These are phyloP conservation scores for Elachura formosa DNA, from an alignment of 2,113 vertebrate species.

Conservation along the genomic window DNA sequence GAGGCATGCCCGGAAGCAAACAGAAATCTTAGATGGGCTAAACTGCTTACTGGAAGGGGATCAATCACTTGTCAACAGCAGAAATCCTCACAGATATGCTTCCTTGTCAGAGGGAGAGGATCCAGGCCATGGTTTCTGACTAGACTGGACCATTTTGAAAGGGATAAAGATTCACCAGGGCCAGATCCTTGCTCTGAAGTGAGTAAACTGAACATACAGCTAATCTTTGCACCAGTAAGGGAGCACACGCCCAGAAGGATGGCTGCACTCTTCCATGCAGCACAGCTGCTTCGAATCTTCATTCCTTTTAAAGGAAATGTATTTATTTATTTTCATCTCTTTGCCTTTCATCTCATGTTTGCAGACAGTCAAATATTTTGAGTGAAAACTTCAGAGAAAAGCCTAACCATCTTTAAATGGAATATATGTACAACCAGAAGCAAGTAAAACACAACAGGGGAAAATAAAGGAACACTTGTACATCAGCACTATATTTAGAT, in stretches of 20 bases:
- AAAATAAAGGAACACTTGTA: slow-evolving; percentile 43
- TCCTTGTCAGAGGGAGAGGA: background rate
- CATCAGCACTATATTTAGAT: slow-evolving; percentile 50
- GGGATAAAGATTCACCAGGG: background rate
- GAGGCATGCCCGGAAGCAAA: background rate
- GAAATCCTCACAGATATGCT: background rate
- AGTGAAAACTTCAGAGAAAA: slow-evolving; percentile 13
- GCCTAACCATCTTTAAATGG: background rate
- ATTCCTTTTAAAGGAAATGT: background rate
- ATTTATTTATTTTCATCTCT: slow-evolving; percentile 12
- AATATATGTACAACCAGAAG: background rate
- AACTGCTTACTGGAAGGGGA: background rate
- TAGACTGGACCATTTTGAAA: background rate
- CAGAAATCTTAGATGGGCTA: background rate
- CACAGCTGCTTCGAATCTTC: background rate
- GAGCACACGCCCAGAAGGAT: slow-evolving; percentile 15
- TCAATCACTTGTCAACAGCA: background rate
- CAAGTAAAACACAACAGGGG: background rate
- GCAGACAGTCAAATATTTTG: slow-evolving; percentile 16
- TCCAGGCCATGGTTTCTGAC: background rate
- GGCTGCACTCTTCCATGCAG: background rate
- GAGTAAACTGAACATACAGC: background rate
- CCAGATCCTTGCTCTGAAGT: background rate
- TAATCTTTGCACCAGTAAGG: background rate
- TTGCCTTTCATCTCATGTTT: background rate